Base-by-base conservation (phyloP, 2,113 vertebrate species). In the Eurystomus gularis region DNA sequence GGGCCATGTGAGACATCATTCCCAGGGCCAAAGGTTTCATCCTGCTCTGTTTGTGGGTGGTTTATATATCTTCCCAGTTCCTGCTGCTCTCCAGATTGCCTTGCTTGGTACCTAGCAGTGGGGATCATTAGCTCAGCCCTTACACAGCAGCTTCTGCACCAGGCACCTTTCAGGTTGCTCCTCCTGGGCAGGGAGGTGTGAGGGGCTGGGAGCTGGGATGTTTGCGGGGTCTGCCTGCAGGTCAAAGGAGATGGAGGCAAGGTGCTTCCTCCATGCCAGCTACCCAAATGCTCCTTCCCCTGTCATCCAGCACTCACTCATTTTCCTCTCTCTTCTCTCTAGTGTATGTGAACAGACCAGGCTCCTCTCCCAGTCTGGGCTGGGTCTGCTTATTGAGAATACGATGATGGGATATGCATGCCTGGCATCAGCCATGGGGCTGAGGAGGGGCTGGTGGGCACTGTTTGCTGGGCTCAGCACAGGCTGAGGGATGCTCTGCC, bases 101-200 rank as follows among this genome's bases (percentile, higher is more conserved):
- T 21, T 21, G 35, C 24, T n/a, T 71, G 0, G 0, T 54, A 42
- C 39, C 60, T 29, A 39, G 62, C 44, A 19, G 6, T 2, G 33
- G 29, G 71, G 21, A 16, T 31, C 46, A 2, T 12, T 2, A 35
- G 42, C 68, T 76, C 76, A 35, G 68, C 52, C 28, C 52, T 28
- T 1, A 4, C 0, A 2, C 23, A 69, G 64, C 13, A 52, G 39
- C 28, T 49, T 17, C 46, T 0, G 10, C 24, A 10, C 11, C 57
- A 28, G 46, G 17, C 4, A 4, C n/a, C 23, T 44, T 35, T 33
- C 25, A 23, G 73, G 52, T 17, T 52, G 52, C 20, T 52, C 24
- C n/a, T 23, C 39, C n/a, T 0, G 21, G 51, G 66, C 33, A n/a
- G 31, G 37, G 33, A 46, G 31, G 25, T 49, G 35, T 0, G 2